These are phyloP conservation scores for Diarsia dahlii DNA, from an alignment of 2,888 invertebrate genomes.

Conservation along the genomic window DNA sequence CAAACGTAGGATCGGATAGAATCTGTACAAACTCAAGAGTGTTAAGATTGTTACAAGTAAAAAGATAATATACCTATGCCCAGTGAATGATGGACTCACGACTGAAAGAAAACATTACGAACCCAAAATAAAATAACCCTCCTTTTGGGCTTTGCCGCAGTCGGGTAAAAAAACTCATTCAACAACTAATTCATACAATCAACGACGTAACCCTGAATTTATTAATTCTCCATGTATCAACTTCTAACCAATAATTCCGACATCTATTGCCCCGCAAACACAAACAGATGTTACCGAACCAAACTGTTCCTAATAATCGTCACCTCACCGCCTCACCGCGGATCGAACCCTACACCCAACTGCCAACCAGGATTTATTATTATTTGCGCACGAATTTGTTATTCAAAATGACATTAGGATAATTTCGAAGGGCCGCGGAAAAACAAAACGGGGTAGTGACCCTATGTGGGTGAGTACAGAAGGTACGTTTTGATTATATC, in stretches of 20 bases:
- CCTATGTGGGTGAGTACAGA: slow-evolving; percentile 2
- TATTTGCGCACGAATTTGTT: slow-evolving; percentile 63
- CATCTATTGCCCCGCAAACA: slow-evolving; percentile 18
- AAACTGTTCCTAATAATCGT: slow-evolving; percentile 27
- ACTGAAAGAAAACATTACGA: no score
- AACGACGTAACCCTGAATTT: background rate
- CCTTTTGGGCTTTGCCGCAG: no score
- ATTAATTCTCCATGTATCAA: background rate
- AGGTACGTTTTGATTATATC: slow-evolving; percentile 6
- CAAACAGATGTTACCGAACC: slow-evolving; percentile 42
- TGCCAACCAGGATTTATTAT: slow-evolving; percentile 53
- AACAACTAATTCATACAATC: background rate
- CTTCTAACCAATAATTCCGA: slow-evolving; percentile 5
- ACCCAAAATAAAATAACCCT: no score
- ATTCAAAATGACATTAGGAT: slow-evolving; percentile 65
- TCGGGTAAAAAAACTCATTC: no score
- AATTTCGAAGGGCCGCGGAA: slow-evolving; percentile 47
- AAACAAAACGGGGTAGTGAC: slow-evolving; percentile 43
- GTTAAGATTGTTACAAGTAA: background rate
- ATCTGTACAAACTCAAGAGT: background rate
- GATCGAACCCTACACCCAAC: slow-evolving; percentile 29
- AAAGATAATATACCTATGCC: background rate
- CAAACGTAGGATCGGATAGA: background rate
- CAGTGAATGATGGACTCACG: background rate
- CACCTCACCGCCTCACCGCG: slow-evolving; percentile 18